These are phyloP conservation scores for Tursiops truncatus DNA, from an alignment of 2,113 vertebrate genomes.

Conservation along the genomic window DNA sequence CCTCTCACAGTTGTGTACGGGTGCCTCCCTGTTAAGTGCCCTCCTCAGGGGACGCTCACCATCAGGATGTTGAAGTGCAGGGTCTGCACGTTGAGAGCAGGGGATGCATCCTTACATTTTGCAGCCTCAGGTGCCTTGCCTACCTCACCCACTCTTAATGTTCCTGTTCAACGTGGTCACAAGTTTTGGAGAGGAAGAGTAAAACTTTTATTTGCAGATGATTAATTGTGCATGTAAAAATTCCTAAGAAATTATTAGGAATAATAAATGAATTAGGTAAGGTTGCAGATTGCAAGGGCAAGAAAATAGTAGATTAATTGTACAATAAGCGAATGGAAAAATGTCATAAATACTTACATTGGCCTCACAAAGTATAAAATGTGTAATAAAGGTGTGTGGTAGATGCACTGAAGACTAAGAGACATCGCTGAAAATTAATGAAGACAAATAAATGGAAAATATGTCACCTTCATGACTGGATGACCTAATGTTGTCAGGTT, in stretches of 20 bases:
- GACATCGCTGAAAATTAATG: background rate
- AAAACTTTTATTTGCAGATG: background rate
- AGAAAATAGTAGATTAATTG: background rate
- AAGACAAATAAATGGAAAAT: background rate
- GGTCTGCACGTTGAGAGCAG: background rate
- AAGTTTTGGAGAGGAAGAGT: background rate
- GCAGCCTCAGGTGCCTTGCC: fast-evolving
- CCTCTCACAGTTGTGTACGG: fast-evolving
- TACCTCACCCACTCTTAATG: background rate
- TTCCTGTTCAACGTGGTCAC: background rate
- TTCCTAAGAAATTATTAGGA: background rate
- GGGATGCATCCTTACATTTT: background rate
- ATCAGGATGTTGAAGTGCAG: background rate
- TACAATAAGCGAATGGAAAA: background rate
- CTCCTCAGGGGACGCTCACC: background rate
- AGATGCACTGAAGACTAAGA: background rate
- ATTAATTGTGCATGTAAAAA: background rate
- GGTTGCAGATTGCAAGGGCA: background rate
- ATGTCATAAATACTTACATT: background rate
- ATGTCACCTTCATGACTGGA: background rate
- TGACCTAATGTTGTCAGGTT: background rate
- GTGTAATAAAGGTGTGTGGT: background rate
- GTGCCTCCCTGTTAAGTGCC: background rate
- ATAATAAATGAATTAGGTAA: background rate
- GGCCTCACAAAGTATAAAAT: background rate